Evolutionary conservation across 92 coral and sea anemone species (phyloP), one percentile per base, ranked within the genome.

Genomic region (Epizoanthus scotinus): DNA sequence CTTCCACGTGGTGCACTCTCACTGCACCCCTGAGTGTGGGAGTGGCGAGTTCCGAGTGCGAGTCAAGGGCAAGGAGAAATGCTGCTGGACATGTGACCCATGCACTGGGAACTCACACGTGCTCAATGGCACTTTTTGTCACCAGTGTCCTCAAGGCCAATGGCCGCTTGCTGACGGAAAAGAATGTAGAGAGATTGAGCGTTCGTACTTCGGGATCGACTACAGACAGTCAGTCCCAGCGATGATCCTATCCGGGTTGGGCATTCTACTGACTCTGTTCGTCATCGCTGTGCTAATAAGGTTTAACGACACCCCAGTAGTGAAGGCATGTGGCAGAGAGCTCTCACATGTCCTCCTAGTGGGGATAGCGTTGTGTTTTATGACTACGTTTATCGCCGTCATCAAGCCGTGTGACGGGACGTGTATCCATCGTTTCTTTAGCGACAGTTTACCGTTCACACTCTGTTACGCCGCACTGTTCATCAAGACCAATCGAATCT

Each of bases 261-360:
- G 99, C 6, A 84, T 93, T 3, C 14, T 93, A 2, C 14, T 88
- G 3, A 94, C 97, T 3, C 14, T 95, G 15, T 93, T 91, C 28
- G 92, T 93, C 3, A 90, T 87, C 47, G 56, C 77, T 8, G 87
- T 95, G 73, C 86, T 95, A 42, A 85, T 88, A 24, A 94, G 81
- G 67, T 89, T 82, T 54, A 91, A 93, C 82, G 71, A 89, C 54
- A 95, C 99, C 18, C 99, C 99, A 10, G 84, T 95, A 34, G 98
- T 95, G 8, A 95, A 95, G 63, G 99, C 99, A 1, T 95, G 91
- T 17, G 99, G 99, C 1, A 93, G 99, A 2, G 99, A 95, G 52
- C 84, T 95, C 49, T 92, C 99, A 14, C 93, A 89, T 63, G 84
- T 91, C 42, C 81, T 95, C 71, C 87, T 95, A 26, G 63, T 89